Evolutionary conservation across 2,888 invertebrate species (phyloP), one percentile per base, ranked within the genome.

Genomic region (Apeira syringaria): DNA sequence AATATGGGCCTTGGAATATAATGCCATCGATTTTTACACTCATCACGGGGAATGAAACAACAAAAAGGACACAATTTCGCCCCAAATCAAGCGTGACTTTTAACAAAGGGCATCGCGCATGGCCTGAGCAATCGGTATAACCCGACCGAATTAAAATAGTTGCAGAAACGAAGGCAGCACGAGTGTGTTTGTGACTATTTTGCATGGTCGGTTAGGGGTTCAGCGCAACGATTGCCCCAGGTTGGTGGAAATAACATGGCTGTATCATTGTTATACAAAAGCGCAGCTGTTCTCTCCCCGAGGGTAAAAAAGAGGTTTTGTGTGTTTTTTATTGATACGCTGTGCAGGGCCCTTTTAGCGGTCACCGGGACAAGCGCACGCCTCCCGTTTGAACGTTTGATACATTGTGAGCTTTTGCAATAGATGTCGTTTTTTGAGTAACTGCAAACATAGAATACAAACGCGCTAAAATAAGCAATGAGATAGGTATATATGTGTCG

Each of bases 221-320:
- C 64, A 71, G 67, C 73, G 80, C 74, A 75, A 66, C 73, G 82
- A 84, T 80, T 79, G 85, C 85, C 81, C 64, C 77, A 68, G 82
- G 83, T 82, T 65, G 75, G 69, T 75, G 74, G 74, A 78, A 78
- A 78, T 75, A 83, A 80, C 81, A 73, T 82, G 84, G 83, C 80
- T 79, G 78, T 87, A 87, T 87, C 87, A 87, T 88, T 88, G 88
- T 86, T 80, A 73, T 75, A 80, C 85, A 80, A 82, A 81, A 79
- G 77, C 73, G 88, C 88, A 88, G 88, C 88, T 88, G 88, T 85
- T 83, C 77, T 64, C 66, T 80, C 83, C 86, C 87, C 63, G 64
- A 73, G 85, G 86, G 85, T 82, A 84, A 87, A 87, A 86, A 86
- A 81, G 75, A 79, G 67, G 83, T 82, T 83, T 84, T 86, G 79